A percentile compares a stretch with the other conserved stretches of the same genome.
These are phyloP conservation scores for Aleadryas rufinucha DNA, from an alignment of 2,113 vertebrate genomes.

Conservation along the genomic window DNA sequence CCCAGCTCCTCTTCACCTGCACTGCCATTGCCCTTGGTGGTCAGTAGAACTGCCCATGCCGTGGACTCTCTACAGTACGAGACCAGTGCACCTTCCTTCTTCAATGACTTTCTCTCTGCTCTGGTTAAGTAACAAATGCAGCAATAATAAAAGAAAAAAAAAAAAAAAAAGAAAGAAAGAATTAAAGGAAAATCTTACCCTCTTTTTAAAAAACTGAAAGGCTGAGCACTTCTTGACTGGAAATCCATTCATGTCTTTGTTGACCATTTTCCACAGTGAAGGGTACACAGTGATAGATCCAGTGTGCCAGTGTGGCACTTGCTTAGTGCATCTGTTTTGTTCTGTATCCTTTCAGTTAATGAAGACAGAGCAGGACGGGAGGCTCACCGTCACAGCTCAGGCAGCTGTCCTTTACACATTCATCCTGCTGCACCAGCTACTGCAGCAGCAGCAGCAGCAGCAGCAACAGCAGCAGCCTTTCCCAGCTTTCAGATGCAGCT, in stretches of 20 bases:
- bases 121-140: background rate
- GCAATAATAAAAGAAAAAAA: background rate
- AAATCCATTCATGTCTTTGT: slow-evolving; percentile 95
- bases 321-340: slow-evolving; percentile 55
- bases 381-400: background rate
- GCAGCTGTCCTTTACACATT: slow-evolving; percentile 57
- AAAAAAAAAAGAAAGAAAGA: background rate
- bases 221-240: slow-evolving; percentile 98
- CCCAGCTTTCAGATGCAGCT: slow-evolving; percentile 37
- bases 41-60: background rate
- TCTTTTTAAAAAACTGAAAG: slow-evolving; percentile 98
- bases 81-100: background rate
- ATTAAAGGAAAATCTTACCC: slow-evolving; percentile 81
- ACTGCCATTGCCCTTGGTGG: background rate
- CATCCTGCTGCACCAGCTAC: slow-evolving; percentile 68
- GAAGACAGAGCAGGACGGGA: slow-evolving; percentile 41
- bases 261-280: slow-evolving; percentile 86
- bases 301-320: slow-evolving; percentile 63
- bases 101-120: background rate
- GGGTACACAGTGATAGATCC: slow-evolving; percentile 68
- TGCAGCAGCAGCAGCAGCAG: slow-evolving; percentile 65
- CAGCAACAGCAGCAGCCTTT: background rate
- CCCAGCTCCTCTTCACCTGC: background rate
- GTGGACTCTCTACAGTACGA: rapidly evolving
- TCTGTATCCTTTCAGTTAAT: slow-evolving; percentile 30